Conservation (phyloP, 1,140 invertebrate species). For the Ips nitidus region DNA sequence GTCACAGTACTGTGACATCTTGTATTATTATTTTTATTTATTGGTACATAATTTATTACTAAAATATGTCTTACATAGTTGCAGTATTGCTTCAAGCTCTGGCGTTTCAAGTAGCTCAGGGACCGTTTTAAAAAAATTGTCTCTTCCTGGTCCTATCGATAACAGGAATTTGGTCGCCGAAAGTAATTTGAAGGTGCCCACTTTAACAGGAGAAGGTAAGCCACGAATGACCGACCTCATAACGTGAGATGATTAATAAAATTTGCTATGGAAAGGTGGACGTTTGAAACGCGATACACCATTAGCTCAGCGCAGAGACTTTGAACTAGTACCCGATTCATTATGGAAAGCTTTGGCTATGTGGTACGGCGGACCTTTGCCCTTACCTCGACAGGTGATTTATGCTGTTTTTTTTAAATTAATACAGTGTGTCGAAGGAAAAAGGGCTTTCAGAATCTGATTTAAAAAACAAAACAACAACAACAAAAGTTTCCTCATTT, state of each 20-base stretch:
- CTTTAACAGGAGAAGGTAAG: conserved; percentile 77
- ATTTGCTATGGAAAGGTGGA: conserved; percentile 55
- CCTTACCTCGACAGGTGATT: conserved; percentile 75
- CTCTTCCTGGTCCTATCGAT: conserved; percentile 74
- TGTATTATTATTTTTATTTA: too few relatives aligned
- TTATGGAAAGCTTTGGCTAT: conserved; percentile 81
- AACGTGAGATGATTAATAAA: neutral
- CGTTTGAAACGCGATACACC: conserved; percentile 70
- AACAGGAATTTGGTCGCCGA: conserved; percentile 69
- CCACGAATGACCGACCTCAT: neutral
- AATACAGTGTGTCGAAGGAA: too few relatives aligned
- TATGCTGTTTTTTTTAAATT: neutral
- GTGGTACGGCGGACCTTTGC: conserved; percentile 83
- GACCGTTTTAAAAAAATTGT: conserved; percentile 48
- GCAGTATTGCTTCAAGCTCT: conserved; percentile 60
- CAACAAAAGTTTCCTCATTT: too few relatives aligned
- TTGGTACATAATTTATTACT: too few relatives aligned
- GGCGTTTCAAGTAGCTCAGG: conserved; percentile 57
- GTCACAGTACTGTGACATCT: too few relatives aligned
- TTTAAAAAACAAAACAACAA: too few relatives aligned
- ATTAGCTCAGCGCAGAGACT: conserved; percentile 73
- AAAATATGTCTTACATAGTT: conserved; percentile 43
- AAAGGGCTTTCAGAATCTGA: too few relatives aligned
- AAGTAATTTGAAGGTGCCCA: conserved; percentile 63
- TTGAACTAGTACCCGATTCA: conserved; percentile 79